Percentiles rank a stretch among this genome's conserved stretches.
Conservation (phyloP, 2,113 vertebrate genomes). For the Lipophrys pholis region DNA sequence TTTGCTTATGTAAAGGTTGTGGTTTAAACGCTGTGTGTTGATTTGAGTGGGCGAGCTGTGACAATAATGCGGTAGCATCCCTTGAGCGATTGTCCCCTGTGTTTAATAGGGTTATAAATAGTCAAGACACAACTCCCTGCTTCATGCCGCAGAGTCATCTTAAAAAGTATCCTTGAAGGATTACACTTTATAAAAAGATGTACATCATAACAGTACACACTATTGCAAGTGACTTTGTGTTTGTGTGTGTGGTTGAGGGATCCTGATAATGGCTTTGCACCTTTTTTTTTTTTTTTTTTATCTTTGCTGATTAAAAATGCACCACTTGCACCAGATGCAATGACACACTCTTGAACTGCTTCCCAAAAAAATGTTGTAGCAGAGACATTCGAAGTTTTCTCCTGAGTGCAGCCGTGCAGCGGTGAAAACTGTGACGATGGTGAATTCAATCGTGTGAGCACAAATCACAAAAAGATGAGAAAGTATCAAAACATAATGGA, state of each 20-base stretch:
- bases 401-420: not conserved
- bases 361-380: too few species aligned
- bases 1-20: constrained; percentile 59
- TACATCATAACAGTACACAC: not conserved
- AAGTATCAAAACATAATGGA: not conserved
- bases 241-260: not conserved
- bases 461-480: not conserved
- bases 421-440: not conserved
- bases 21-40: constrained; percentile 53
- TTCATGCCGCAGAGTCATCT: constrained; percentile 26
- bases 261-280: not conserved
- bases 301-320: not conserved
- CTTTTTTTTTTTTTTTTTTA: not conserved
- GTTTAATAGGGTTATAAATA: constrained; percentile 63
- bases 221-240: not conserved
- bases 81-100: constrained; percentile 36
- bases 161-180: constrained; percentile 1
- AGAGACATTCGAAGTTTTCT: not conserved
- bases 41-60: constrained; percentile 35
- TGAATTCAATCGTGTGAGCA: not conserved
- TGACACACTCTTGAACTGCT: too few species aligned
- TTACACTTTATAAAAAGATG: not conserved
- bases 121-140: constrained; percentile 27
- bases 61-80: constrained; percentile 25
- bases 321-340: too few species aligned